These are phyloP conservation scores for Catocala fraxini DNA, from an alignment of 2,888 invertebrate species.

Conservation along the genomic window DNA sequence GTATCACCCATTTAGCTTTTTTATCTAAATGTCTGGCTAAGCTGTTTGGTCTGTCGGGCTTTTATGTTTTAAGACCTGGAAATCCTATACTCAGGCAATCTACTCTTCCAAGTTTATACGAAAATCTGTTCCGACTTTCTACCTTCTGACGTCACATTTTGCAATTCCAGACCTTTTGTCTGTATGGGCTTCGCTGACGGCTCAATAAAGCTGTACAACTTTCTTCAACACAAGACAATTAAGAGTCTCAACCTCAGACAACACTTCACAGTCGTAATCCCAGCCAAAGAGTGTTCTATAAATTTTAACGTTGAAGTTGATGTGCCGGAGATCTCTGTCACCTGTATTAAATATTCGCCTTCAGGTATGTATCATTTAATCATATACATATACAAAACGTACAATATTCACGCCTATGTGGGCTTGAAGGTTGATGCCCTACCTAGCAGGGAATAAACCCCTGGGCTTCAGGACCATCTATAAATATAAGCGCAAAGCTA, in stretches of 20 bases:
- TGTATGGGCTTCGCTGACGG: constrained; percentile 84
- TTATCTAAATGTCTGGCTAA: too few relatives aligned
- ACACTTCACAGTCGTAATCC: constrained; percentile 64
- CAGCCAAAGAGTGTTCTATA: constrained; percentile 73
- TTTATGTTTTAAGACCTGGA: too few relatives aligned
- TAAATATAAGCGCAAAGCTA: too few relatives aligned
- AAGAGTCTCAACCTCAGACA: constrained; percentile 66
- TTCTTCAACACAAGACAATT: constrained; percentile 67
- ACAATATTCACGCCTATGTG: too few relatives aligned
- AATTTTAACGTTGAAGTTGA: constrained; percentile 60
- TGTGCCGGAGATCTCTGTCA: constrained; percentile 67
- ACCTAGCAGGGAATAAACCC: too few relatives aligned
- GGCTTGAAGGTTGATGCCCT: too few relatives aligned
- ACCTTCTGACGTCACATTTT: background rate
- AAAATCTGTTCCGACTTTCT: too few relatives aligned
- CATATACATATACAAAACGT: background rate
- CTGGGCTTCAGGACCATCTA: too few relatives aligned
- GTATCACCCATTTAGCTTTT: too few relatives aligned
- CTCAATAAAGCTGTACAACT: constrained; percentile 78
- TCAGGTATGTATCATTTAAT: constrained; percentile 71
- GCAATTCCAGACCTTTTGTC: constrained; percentile 73
- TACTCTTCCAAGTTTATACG: too few relatives aligned
- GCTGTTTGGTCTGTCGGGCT: too few relatives aligned
- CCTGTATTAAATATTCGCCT: constrained; percentile 86
- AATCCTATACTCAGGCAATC: too few relatives aligned